A percentile compares a stretch with the other conserved stretches of the same genome.
Evolutionary conservation across 2,797 vertebrate species (phyloP).

Genomic region (Helarctos malayanus): DNA sequence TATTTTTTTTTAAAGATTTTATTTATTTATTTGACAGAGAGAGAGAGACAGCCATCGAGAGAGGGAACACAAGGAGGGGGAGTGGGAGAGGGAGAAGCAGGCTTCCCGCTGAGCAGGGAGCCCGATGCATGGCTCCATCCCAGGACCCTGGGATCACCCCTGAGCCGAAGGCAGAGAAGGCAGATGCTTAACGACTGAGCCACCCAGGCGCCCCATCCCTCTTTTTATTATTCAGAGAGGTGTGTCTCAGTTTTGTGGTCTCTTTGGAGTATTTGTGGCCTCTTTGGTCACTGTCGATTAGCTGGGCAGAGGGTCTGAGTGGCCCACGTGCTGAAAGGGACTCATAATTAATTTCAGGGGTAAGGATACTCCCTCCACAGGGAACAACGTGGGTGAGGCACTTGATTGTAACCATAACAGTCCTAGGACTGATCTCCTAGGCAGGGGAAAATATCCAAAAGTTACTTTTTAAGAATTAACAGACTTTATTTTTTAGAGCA

Average conservation of each 20-base stretch:
- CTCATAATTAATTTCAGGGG: background rate
- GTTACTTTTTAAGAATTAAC: background rate
- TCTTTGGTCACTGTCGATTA: background rate
- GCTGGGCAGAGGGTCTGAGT: background rate
- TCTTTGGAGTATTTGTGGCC: background rate
- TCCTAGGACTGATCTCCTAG: background rate
- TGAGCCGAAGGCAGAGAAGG: no score
- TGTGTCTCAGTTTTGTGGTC: background rate
- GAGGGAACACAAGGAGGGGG: no score
- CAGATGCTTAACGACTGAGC: no score
- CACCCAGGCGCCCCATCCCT: no score
- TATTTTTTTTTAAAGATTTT: no score
- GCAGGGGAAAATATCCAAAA: background rate
- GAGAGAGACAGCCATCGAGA: no score
- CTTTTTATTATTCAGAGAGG: background rate
- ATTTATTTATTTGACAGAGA: no score
- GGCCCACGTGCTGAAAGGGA: background rate
- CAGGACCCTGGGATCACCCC: no score
- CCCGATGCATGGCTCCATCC: no score
- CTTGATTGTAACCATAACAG: rapidly evolving
- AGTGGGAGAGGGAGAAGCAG: no score
- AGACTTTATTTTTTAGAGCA: background rate
- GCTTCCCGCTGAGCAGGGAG: no score
- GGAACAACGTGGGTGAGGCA: background rate
- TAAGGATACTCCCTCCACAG: rapidly evolving